A percentile compares a stretch with the other conserved stretches of the same genome.
Evolutionary conservation across 2,113 vertebrate genomes (phyloP).

Genomic region (Todiramphus chloris): DNA sequence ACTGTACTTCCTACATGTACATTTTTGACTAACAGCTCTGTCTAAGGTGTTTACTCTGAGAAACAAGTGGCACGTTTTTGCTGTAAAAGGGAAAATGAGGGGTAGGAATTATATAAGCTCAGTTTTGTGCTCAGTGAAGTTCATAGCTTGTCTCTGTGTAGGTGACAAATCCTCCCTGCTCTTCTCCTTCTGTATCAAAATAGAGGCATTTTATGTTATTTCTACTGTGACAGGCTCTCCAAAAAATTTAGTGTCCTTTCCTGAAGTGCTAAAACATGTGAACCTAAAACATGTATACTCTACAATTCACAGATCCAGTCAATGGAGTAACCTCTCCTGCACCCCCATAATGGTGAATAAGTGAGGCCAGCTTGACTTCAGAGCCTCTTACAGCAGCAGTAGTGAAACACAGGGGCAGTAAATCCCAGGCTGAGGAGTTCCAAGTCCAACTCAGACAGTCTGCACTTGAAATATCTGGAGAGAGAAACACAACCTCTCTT

Average conservation of each 20-base stretch:
- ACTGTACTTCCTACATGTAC: not conserved
- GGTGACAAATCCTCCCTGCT: not conserved
- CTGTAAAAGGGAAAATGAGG: not conserved
- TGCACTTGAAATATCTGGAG: not conserved
- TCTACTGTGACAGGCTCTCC: not conserved
- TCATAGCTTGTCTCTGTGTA: not conserved
- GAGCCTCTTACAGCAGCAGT: not conserved
- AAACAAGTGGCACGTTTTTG: not conserved
- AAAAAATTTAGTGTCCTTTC: not conserved
- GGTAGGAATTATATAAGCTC: not conserved
- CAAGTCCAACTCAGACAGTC: not conserved
- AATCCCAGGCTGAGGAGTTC: not conserved
- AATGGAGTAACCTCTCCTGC: not conserved
- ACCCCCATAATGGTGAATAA: not conserved
- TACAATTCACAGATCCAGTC: not conserved
- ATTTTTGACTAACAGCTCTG: not conserved
- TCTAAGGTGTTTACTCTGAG: not conserved
- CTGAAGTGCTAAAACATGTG: not conserved
- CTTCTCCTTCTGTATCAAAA: not conserved
- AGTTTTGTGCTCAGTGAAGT: not conserved
- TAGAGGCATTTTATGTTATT: not conserved
- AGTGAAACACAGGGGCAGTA: not conserved
- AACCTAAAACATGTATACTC: accelerated
- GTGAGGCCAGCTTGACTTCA: not conserved
- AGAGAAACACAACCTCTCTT: not conserved